A percentile compares a stretch with the other conserved stretches of the same genome.
phyloP scores from a whole-genome alignment of 1,140 invertebrate species.

The Papilio aristodemus region DNA sequence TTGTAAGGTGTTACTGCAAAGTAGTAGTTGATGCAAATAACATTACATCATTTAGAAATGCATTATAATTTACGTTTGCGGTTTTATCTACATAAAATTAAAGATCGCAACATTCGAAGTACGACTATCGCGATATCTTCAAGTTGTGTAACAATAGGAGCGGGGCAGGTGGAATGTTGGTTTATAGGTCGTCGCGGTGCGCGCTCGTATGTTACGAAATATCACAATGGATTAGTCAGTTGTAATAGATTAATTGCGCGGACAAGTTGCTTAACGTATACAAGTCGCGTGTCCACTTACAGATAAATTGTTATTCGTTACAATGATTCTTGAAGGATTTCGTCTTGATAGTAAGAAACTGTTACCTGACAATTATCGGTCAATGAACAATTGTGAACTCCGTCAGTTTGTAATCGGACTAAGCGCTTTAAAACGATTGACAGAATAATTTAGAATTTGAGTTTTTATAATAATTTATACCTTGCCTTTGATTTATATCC shows the following conservation, averaged over 20 bases:
- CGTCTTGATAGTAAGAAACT: neutral
- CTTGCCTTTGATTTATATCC: too few species aligned
- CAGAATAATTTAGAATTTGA: too few species aligned
- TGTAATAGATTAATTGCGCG: conserved; percentile 32
- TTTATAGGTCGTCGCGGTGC: conserved; percentile 35
- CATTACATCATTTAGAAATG: neutral
- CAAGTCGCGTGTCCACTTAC: neutral
- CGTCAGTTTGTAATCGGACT: too few species aligned
- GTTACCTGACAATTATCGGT: neutral
- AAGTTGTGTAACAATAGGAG: conserved; percentile 36
- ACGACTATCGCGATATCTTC: conserved; percentile 37
- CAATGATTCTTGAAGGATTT: neutral
- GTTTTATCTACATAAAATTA: conserved; percentile 9
- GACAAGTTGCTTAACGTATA: conserved; percentile 17
- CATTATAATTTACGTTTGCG: conserved; percentile 1
- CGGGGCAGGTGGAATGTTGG: conserved; percentile 36
- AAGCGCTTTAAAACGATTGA: too few species aligned
- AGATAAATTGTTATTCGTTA: neutral
- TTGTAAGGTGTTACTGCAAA: too few species aligned
- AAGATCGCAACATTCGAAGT: conserved; percentile 18
- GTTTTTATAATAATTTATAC: too few species aligned
- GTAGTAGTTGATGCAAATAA: neutral
- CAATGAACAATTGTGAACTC: too few species aligned
- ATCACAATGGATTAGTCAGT: conserved; percentile 25
- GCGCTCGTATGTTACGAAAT: conserved; percentile 35